A percentile compares a stretch with the other conserved stretches of the same genome.
Conservation (phyloP, 2,797 vertebrate species). For the Lepus townsendii region DNA sequence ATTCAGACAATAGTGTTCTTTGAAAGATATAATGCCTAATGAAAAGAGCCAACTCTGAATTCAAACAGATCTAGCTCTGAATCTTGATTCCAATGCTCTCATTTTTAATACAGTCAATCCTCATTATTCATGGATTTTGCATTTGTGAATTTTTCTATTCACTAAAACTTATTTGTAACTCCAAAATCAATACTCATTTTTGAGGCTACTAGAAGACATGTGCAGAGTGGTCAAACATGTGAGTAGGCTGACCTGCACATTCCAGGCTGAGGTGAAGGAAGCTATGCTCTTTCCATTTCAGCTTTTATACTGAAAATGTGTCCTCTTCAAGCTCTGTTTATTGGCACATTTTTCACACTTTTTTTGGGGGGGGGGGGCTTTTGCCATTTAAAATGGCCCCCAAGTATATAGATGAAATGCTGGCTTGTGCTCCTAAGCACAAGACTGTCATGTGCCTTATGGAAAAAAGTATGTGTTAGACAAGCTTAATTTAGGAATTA, state of each 20-base stretch:
- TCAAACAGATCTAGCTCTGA: slow-evolving; percentile 22
- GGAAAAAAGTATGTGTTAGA: slow-evolving; percentile 37
- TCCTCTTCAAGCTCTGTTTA: background rate
- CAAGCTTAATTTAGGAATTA: slow-evolving; percentile 29
- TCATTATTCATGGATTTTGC: background rate
- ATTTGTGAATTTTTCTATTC: background rate
- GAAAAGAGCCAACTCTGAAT: background rate
- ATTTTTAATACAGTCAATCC: background rate
- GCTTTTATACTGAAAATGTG: background rate
- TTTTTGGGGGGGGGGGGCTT: slow-evolving; percentile 31
- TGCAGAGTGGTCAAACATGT: background rate
- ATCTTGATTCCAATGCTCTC: slow-evolving; percentile 11
- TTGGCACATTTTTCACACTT: background rate
- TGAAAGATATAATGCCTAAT: slow-evolving; percentile 28
- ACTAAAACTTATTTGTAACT: slow-evolving; percentile 44
- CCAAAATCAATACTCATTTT: background rate
- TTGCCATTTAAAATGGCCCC: slow-evolving; percentile 54
- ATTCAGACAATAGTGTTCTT: slow-evolving; percentile 10
- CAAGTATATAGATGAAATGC: background rate
- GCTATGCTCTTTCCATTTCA: background rate
- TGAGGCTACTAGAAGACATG: background rate
- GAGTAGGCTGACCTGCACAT: background rate
- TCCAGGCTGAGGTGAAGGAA: background rate
- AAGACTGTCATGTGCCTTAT: background rate
- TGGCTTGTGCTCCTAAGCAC: slow-evolving; percentile 29